These are phyloP conservation scores for Horisme vitalbata DNA, from an alignment of 2,888 invertebrate genomes.

Conservation along the genomic window DNA sequence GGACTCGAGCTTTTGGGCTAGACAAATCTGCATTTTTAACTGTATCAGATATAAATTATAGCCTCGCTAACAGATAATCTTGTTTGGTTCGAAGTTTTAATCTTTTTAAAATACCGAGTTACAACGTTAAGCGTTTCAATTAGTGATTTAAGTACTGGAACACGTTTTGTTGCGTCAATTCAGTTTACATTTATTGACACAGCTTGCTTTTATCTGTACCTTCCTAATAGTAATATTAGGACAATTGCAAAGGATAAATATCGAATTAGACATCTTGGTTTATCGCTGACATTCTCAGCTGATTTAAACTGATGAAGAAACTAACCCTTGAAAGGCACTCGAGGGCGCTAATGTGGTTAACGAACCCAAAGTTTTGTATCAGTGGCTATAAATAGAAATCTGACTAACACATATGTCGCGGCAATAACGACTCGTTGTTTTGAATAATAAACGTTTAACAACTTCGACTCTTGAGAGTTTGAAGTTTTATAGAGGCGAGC, in stretches of 20 bases:
- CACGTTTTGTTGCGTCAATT: no score
- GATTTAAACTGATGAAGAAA: slow-evolving; percentile 19
- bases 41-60: slow-evolving; percentile 23
- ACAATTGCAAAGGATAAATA: no score
- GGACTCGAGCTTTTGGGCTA: slow-evolving; percentile 32
- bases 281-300: slow-evolving; percentile 10
- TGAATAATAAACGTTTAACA: slow-evolving; percentile 42
- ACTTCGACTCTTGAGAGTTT: slow-evolving; percentile 18
- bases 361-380: slow-evolving; percentile 63
- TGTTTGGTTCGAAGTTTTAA: no score
- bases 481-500: slow-evolving; percentile 4
- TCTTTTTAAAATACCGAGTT: no score
- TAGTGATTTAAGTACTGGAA: no score
- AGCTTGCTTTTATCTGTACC: no score
- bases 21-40: slow-evolving; percentile 33
- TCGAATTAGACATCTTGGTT: no score
- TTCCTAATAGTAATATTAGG: no score
- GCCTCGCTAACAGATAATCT: no score
- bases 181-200: no score
- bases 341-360: slow-evolving; percentile 48
- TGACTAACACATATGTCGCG: slow-evolving; percentile 64
- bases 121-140: no score
- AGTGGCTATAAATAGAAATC: slow-evolving; percentile 63
- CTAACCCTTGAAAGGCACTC: slow-evolving; percentile 20
- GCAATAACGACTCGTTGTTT: slow-evolving; percentile 47